Conservation (phyloP, 2,113 vertebrate species). For the Bungarus multicinctus region DNA sequence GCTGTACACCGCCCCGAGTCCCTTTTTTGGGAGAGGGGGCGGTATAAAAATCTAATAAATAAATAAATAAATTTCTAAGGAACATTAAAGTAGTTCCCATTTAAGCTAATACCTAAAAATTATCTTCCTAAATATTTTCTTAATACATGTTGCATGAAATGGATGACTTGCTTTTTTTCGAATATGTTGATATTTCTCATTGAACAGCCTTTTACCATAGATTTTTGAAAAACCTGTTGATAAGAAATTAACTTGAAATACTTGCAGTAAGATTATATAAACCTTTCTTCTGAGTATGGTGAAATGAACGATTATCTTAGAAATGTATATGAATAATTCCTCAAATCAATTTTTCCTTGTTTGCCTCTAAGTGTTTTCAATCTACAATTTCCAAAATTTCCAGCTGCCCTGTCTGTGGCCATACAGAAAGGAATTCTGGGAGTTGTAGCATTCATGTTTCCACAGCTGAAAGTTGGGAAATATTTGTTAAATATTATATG, state of each 20-base stretch:
- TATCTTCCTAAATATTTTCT: neutral
- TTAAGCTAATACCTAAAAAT: neutral
- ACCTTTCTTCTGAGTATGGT: neutral
- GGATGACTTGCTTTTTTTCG: neutral
- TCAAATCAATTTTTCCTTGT: neutral
- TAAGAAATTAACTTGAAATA: neutral
- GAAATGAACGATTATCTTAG: neutral
- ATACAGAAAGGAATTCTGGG: neutral
- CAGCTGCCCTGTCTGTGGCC: neutral
- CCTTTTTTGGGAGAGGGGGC: too few relatives aligned
- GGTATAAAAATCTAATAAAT: too few relatives aligned
- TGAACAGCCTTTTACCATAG: neutral
- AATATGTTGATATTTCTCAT: neutral
- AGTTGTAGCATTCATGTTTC: neutral
- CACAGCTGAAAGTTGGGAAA: neutral
- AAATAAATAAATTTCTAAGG: too few relatives aligned
- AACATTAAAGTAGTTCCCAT: neutral
- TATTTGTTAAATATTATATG: neutral
- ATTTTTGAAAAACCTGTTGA: neutral
- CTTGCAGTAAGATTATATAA: neutral
- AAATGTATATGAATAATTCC: neutral
- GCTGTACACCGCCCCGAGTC: too few relatives aligned
- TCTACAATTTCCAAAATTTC: neutral
- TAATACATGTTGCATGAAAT: neutral
- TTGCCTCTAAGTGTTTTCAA: neutral